These are phyloP conservation scores for Drosophila arawakana DNA, from an alignment of 1,140 invertebrate genomes.

Conservation along the genomic window DNA sequence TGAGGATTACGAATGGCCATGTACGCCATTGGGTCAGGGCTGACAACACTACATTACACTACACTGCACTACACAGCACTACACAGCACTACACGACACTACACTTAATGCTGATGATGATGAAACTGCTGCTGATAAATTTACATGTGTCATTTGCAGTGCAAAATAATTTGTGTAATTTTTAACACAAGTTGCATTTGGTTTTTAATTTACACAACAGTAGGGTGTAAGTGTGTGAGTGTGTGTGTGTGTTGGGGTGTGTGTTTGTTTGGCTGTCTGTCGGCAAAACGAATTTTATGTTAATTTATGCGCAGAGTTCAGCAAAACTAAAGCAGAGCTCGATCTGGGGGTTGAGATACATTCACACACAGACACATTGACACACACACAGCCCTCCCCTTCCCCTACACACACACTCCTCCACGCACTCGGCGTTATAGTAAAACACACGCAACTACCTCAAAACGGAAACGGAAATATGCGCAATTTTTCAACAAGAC, in stretches of 20 bases:
- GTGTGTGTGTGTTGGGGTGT: conserved; percentile 2
- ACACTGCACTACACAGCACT: background rate
- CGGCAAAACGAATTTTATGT: conserved; percentile 56
- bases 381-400: conserved; percentile 24
- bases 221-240: background rate
- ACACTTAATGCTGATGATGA: background rate
- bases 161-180: conserved; percentile 3
- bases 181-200: conserved; percentile 36
- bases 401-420: background rate
- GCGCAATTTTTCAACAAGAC: conserved; percentile 58
- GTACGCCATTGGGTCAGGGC: conserved; percentile 9
- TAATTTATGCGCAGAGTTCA: conserved; percentile 73
- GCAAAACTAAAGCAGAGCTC: conserved; percentile 66
- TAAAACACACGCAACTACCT: conserved; percentile 23
- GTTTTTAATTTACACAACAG: conserved; percentile 36
- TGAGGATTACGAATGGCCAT: conserved; percentile 18
- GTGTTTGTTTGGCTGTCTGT: conserved; percentile 32
- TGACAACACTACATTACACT: background rate
- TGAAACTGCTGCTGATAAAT: conserved; percentile 12
- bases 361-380: conserved; percentile 38
- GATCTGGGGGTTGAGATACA: conserved; percentile 14
- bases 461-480: conserved; percentile 56
- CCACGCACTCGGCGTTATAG: background rate
- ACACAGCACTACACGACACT: background rate
- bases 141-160: conserved; percentile 11